Evolutionary conservation across 1,140 invertebrate species (phyloP).

Genomic region (Bradynema listronoti): DNA sequence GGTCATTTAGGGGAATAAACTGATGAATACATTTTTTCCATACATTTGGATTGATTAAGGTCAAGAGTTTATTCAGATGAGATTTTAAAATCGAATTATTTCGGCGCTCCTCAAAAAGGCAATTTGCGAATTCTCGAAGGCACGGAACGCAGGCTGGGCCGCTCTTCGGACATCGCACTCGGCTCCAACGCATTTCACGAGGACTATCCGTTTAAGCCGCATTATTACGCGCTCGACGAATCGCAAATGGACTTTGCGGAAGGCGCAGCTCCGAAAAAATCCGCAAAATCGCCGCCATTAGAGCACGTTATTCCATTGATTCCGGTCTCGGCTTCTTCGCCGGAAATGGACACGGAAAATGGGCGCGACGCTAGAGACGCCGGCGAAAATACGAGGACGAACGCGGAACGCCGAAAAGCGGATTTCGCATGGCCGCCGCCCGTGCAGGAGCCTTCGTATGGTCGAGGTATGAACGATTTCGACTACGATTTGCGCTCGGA

Average conservation of each 20-base stretch:
- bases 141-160: background rate
- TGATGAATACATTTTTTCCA: no score
- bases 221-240: background rate
- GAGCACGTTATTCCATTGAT: no score
- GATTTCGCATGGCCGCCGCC: no score
- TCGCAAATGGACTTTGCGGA: slow-evolving; percentile 3
- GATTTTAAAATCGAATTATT: no score
- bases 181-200: background rate
- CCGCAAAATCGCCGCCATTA: background rate
- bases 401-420: no score
- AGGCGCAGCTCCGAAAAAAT: background rate
- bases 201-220: slow-evolving; percentile 5
- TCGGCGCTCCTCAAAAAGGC: slow-evolving; percentile 1
- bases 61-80: no score
- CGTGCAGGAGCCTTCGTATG: no score
- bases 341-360: background rate
- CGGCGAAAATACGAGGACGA: background rate
- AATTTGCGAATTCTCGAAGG: background rate
- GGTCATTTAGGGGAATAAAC: no score
- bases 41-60: no score
- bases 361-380: background rate
- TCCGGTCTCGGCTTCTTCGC: no score
- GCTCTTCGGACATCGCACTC: background rate
- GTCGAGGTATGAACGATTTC: no score
- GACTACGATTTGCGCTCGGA: no score